Conservation (phyloP, 2,888 invertebrate genomes). For the Cerastis rubricosa region DNA sequence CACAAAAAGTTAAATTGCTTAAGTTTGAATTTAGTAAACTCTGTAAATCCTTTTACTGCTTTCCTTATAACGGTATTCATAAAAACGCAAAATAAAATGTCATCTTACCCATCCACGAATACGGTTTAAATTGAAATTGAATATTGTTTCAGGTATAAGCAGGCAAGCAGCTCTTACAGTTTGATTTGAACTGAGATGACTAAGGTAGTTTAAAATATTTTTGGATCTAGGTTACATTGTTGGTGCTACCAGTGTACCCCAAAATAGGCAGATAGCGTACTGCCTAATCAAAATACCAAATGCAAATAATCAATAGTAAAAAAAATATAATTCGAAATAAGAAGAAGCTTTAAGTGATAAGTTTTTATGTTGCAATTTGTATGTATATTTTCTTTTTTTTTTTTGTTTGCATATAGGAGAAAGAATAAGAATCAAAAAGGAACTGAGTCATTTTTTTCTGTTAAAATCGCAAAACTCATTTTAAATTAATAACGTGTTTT, state of each 20-base stretch:
- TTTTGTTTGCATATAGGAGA: too few relatives aligned
- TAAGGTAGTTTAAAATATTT: not conserved
- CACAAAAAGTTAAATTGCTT: constrained; percentile 87
- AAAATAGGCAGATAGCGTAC: not conserved
- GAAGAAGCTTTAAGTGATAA: too few relatives aligned
- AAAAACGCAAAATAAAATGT: constrained; percentile 64
- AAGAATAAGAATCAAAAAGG: too few relatives aligned
- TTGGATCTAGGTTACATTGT: not conserved
- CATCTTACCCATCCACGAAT: not conserved
- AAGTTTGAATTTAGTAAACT: constrained; percentile 81
- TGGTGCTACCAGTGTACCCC: not conserved
- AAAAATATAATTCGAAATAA: too few relatives aligned
- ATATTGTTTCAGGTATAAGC: not conserved
- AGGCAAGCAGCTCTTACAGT: not conserved
- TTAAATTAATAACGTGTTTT: too few relatives aligned
- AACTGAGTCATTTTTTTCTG: too few relatives aligned
- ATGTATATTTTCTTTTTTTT: too few relatives aligned
- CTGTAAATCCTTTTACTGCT: constrained; percentile 70
- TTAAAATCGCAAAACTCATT: too few relatives aligned
- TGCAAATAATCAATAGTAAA: not conserved
- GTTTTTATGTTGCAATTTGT: too few relatives aligned
- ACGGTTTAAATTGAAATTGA: not conserved
- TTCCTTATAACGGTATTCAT: constrained; percentile 72
- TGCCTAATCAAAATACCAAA: not conserved
- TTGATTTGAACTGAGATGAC: not conserved